A percentile compares a stretch with the other conserved stretches of the same genome.
These are phyloP conservation scores for Onychostoma macrolepis DNA, from an alignment of 2,113 vertebrate species.

Conservation along the genomic window DNA sequence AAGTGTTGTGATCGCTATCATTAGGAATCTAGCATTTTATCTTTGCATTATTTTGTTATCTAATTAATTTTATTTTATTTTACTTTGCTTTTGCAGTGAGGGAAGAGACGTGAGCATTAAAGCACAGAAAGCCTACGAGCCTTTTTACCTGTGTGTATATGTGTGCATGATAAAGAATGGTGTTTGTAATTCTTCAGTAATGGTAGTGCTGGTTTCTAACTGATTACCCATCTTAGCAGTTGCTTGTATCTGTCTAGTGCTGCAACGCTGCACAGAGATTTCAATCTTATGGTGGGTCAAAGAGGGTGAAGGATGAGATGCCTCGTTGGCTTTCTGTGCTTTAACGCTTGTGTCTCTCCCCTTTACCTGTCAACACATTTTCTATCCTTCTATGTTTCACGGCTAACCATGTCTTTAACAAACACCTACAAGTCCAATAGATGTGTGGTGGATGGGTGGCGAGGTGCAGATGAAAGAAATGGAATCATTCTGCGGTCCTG, in stretches of 20 bases:
- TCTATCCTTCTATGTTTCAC: neutral
- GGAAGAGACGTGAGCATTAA: no score
- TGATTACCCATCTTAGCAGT: neutral
- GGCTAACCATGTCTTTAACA: slow-evolving; percentile 5
- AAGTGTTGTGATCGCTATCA: neutral
- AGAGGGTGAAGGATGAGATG: neutral
- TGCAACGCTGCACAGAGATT: neutral
- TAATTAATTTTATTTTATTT: neutral
- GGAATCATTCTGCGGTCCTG: neutral
- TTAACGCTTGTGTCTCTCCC: neutral
- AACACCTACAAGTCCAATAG: neutral
- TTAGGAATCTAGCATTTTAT: neutral
- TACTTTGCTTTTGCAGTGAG: no score
- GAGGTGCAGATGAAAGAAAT: neutral
- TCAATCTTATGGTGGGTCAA: neutral
- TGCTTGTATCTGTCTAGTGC: neutral
- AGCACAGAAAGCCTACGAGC: no score
- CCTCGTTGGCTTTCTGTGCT: neutral
- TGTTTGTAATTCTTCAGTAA: neutral
- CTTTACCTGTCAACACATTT: slow-evolving; percentile 9
- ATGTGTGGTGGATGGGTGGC: slow-evolving; percentile 19
- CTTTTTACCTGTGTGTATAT: neutral
- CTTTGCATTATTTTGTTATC: neutral
- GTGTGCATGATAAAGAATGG: neutral
- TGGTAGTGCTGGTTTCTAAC: neutral